Evolutionary conservation across 1,140 invertebrate genomes (phyloP).

Genomic region (Homalodisca vitripennis): DNA sequence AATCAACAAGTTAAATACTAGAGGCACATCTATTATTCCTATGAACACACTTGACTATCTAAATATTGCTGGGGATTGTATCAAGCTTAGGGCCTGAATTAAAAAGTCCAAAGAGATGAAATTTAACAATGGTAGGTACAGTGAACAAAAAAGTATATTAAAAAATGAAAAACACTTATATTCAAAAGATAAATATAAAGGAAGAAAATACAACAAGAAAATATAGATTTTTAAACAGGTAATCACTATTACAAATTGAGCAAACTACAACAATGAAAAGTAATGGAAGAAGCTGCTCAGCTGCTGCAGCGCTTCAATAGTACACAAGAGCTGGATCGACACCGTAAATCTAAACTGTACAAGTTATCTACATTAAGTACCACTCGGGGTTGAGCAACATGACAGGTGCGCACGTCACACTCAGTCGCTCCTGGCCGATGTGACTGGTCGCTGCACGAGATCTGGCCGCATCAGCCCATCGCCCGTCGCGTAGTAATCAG

Average conservation of each 20-base stretch:
- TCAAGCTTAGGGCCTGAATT: background rate
- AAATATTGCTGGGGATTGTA: background rate
- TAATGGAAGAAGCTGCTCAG: too few relatives aligned
- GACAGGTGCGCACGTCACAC: background rate
- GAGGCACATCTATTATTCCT: conserved; percentile 7
- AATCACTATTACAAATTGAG: background rate
- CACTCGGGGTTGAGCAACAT: background rate
- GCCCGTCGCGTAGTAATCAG: conserved; percentile 39
- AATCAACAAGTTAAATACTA: background rate
- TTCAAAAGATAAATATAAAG: background rate
- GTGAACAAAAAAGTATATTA: background rate
- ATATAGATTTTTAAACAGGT: background rate
- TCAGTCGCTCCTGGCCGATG: conserved; percentile 5
- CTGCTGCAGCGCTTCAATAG: too few relatives aligned
- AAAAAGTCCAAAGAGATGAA: background rate
- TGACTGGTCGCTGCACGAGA: conserved; percentile 35
- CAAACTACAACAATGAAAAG: background rate
- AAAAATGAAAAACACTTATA: background rate
- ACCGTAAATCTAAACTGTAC: conserved; percentile 5
- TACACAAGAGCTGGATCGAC: too few relatives aligned
- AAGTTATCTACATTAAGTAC: conserved; percentile 25
- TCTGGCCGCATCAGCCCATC: conserved; percentile 38
- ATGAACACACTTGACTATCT: conserved; percentile 7
- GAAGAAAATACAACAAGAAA: background rate
- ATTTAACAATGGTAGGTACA: background rate